Evolutionary conservation across 2,113 vertebrate genomes (phyloP), one percentile per base, ranked within the genome.

Genomic region (Pseudonaja textilis): DNA sequence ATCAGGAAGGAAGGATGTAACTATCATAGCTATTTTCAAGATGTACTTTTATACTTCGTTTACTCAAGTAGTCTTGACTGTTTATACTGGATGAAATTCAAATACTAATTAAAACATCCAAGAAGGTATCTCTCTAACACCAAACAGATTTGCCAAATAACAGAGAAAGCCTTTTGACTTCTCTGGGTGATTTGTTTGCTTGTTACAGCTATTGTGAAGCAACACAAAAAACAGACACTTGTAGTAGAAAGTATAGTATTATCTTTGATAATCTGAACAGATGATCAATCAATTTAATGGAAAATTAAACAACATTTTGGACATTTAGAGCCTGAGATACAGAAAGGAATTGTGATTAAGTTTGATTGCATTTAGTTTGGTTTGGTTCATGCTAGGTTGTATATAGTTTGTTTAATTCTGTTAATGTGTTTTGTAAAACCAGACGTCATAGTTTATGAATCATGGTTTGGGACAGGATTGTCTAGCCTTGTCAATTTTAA

Each of bases 31-130:
- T 93, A 16, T 0, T 94, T 29, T 92, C 56, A 91, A 56, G 88
- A 81, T 39, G 34, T 59, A 45, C 34, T 89, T 61, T 87, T 95
- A 23, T 5, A 85, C 61, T 56, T 96, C 47, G 34, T 93, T 90
- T 95, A 90, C 39, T 88, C 2, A 90, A 1, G 45, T 2, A 86
- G 0, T 0, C 16, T 87, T 95, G 85, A 2, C 3, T 88, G n/a
- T 93, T 95, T 89, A 54, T 10, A 0, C 3, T 94, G 0, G 34
- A 95, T 95, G 25, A 92, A 95, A 95, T 92, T 57, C 2, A 95
- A 90, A 85, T 85, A 45, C 29, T 94, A 93, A 90, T 96, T 95
- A 94, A 95, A 95, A 91, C 3, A 34, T 89, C 74, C 90, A 4
- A 26, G 69, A 52, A 94, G 92, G 92, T 92, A 11, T 89, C 8